Conservation (phyloP, 2,797 vertebrate species). For the Hirundo rustica region DNA sequence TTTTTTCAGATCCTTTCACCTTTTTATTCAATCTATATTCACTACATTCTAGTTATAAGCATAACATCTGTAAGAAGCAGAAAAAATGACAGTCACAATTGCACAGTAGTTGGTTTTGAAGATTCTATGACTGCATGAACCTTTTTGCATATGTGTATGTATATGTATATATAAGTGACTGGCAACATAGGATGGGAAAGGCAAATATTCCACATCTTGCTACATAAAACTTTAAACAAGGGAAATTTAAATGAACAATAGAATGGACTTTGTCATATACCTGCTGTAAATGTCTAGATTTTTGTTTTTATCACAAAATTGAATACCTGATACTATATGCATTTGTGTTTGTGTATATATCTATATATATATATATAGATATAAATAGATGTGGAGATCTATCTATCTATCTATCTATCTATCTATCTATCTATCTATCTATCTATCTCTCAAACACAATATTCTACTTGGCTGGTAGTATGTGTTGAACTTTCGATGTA, state of each 20-base stretch:
- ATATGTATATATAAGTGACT: neutral
- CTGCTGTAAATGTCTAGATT: neutral
- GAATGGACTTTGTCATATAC: neutral
- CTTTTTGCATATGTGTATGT: neutral
- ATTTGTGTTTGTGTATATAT: neutral
- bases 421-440: too few species aligned
- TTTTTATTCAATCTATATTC: neutral
- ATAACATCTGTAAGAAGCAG: neutral
- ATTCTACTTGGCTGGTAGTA: slow-evolving; percentile 18
- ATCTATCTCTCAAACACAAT: too few species aligned
- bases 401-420: too few species aligned
- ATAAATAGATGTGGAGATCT: neutral
- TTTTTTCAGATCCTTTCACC: neutral
- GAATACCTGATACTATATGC: neutral
- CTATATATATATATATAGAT: neutral
- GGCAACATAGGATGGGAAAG: neutral
- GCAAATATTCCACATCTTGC: neutral
- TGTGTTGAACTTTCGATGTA: slow-evolving; percentile 38
- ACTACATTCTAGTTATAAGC: neutral
- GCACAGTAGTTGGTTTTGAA: neutral
- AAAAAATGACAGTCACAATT: neutral
- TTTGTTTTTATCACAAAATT: neutral
- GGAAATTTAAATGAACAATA: neutral
- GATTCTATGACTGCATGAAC: neutral
- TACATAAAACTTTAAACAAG: neutral